phyloP scores from a whole-genome alignment of 2,888 invertebrate genomes.

The Cabera pusaria region DNA sequence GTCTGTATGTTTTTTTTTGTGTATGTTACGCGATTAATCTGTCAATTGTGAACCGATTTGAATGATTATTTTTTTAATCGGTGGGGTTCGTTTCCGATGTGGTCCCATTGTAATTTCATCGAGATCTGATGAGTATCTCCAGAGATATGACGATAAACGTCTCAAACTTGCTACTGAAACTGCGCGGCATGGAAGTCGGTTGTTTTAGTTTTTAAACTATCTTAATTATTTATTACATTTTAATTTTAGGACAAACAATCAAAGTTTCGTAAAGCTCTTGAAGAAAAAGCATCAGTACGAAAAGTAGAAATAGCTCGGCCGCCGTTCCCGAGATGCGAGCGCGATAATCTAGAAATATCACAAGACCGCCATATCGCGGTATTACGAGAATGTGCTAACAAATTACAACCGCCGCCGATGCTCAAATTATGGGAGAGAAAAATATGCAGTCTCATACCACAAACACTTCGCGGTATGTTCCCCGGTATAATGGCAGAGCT shows the following conservation, averaged over 20 bases:
- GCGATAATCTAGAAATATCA: slow-evolving; percentile 71
- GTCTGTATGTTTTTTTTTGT: too few relatives aligned
- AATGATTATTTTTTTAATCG: too few relatives aligned
- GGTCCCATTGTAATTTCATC: too few relatives aligned
- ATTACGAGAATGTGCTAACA: slow-evolving; percentile 81
- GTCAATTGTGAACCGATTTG: too few relatives aligned
- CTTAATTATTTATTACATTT: too few relatives aligned
- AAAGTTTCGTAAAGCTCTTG: slow-evolving; percentile 64
- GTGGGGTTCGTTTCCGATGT: too few relatives aligned
- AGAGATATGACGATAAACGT: too few relatives aligned
- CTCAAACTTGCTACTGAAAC: too few relatives aligned
- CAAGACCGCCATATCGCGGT: slow-evolving; percentile 80
- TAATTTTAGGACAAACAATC: slow-evolving; percentile 71
- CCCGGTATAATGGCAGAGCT: slow-evolving; percentile 77
- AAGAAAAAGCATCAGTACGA: slow-evolving; percentile 62
- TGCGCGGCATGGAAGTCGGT: too few relatives aligned
- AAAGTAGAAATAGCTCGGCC: slow-evolving; percentile 64
- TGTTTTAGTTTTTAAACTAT: too few relatives aligned
- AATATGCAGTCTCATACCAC: slow-evolving; percentile 83
- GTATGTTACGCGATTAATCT: too few relatives aligned
- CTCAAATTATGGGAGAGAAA: slow-evolving; percentile 83
- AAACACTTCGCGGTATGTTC: slow-evolving; percentile 80
- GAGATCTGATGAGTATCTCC: too few relatives aligned
- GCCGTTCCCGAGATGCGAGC: slow-evolving; percentile 55
- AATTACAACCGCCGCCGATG: slow-evolving; percentile 85